Base-by-base conservation (phyloP, 2,113 vertebrate species). In the Perca schrenkii region DNA sequence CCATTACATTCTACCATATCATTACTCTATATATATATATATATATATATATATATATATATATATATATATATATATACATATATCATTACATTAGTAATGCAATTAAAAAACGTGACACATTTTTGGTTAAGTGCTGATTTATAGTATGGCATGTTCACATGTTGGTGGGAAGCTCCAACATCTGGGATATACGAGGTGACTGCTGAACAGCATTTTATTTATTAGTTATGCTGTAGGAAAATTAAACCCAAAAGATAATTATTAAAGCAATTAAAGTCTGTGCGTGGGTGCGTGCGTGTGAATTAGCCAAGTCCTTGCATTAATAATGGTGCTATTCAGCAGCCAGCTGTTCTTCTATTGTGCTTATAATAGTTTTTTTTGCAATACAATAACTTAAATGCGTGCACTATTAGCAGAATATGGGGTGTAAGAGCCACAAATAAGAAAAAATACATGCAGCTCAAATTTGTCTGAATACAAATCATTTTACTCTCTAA, bases 261-360 rank as follows among this genome's bases (percentile, higher is more conserved):
- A 88, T 88, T 64, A 84, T 84, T 74, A 49, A 69, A 72, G 49
- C 34, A 82, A 81, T 85, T 74, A 79, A 60, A 63, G 10, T 43
- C 10, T 43, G 40, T 43, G 40, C 1, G 40, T 3, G 8, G 2
- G 8, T 8, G 36, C n/a, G 43, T n/a, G 61, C 64, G 6, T 64
- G 71, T 68, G 62, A 50, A 63, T 74, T 66, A 40, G 25, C 31
- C 11, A 58, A 72, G 57, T 63, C 58, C 69, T 17, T 83, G 53
- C 68, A 77, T 82, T 80, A 84, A 78, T 87, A 69, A 82, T 79
- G 71, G 50, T 2, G 31, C 60, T 66, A 11, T 53, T 85, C 13
- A n/a, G 66, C 75, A 72, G 80, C 68, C 88, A 80, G 82, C 62
- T 88, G 86, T 49, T 77, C 54, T 63, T 84, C 63, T 62, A 66